phyloP scores from a whole-genome alignment of 2,113 vertebrate genomes.

The Sylvicapra grimmia region DNA sequence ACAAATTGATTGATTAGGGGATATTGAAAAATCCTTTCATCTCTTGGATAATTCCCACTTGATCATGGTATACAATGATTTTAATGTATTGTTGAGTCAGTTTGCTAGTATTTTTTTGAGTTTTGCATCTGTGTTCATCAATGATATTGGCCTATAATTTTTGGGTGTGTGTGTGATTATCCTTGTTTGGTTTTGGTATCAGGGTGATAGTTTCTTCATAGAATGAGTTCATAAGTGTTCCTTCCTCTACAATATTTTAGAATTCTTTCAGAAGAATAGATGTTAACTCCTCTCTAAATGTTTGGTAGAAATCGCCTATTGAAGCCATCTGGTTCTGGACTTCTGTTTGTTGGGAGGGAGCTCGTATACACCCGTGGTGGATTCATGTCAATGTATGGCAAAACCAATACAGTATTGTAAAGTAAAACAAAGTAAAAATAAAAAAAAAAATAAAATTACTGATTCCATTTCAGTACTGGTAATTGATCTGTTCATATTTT shows the following conservation, averaged over 20 bases:
- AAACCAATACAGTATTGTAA: too few relatives aligned
- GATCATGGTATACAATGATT: neutral
- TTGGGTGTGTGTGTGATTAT: neutral
- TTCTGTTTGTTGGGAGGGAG: neutral
- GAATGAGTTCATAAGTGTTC: neutral
- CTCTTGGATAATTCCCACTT: neutral
- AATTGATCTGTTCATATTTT: neutral
- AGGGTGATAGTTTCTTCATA: neutral
- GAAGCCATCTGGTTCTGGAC: neutral
- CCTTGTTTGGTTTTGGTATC: neutral
- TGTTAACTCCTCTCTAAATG: neutral
- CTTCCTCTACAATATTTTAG: neutral
- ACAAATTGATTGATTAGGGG: neutral
- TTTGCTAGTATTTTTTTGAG: neutral
- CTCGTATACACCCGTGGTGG: too few relatives aligned
- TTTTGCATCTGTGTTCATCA: neutral
- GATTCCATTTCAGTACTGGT: neutral
- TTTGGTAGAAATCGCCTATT: neutral
- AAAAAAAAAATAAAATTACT: neutral
- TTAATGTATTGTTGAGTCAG: neutral
- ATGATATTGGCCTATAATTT: neutral
- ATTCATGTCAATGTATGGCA: too few relatives aligned
- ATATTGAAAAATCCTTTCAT: neutral
- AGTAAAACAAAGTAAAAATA: too few relatives aligned
- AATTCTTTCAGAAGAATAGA: neutral